Evolutionary conservation across 2,888 invertebrate genomes (phyloP).

Genomic region (Drosophila koepferae): DNA sequence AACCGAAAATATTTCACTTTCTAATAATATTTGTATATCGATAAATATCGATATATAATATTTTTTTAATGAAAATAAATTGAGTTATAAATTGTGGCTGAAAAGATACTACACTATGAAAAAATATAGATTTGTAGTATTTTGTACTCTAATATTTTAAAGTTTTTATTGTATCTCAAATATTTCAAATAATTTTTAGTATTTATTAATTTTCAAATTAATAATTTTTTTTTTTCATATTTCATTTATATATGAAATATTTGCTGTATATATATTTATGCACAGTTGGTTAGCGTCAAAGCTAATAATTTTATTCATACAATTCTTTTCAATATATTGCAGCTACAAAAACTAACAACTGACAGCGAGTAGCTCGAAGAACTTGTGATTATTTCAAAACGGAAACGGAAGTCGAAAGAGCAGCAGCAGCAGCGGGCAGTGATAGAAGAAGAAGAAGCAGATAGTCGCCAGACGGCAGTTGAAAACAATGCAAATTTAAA

Average conservation of each 20-base stretch:
- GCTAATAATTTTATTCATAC: conserved; percentile 30
- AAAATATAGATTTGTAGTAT: too few species aligned
- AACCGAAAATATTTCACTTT: neutral
- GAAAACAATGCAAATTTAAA: conserved; percentile 78
- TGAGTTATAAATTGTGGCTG: too few species aligned
- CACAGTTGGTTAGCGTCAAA: neutral
- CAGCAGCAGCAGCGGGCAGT: neutral
- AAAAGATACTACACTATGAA: too few species aligned
- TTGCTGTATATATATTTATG: neutral
- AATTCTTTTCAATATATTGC: conserved; percentile 32
- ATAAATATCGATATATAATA: too few species aligned
- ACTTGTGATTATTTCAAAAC: conserved; percentile 28
- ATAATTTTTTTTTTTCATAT: too few species aligned
- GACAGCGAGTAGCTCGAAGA: conserved; percentile 10
- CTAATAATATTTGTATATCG: too few species aligned
- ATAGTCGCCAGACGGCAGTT: conserved; percentile 53
- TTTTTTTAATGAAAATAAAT: too few species aligned
- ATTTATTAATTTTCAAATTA: too few species aligned
- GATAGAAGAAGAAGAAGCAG: conserved; percentile 2
- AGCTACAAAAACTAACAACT: conserved; percentile 18
- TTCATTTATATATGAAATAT: neutral
- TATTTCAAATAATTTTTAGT: too few species aligned
- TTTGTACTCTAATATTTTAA: too few species aligned
- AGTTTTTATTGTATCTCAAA: too few species aligned
- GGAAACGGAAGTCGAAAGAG: conserved; percentile 59